phyloP scores from a whole-genome alignment of 2,113 vertebrate species.

The Progne subis region DNA sequence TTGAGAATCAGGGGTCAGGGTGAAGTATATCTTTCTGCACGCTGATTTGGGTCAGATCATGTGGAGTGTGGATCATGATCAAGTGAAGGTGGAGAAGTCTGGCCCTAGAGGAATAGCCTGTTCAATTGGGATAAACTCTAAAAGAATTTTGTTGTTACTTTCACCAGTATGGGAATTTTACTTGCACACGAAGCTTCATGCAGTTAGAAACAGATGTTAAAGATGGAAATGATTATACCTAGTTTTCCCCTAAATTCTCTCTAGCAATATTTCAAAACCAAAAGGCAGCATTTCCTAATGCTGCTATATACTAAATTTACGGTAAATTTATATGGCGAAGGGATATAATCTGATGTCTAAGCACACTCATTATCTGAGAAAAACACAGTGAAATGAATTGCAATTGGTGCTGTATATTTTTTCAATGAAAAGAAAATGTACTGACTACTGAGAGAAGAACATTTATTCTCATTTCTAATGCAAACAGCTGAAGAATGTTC shows the following conservation, averaged over 20 bases:
- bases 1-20: not conserved
- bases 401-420: not conserved
- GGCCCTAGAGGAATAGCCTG: not conserved
- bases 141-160: not conserved
- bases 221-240: slow-evolving; percentile 29
- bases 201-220: slow-evolving; percentile 49
- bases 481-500: not conserved
- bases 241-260: not conserved
- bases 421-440: not conserved
- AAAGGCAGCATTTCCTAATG: not conserved
- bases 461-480: not conserved
- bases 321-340: not conserved
- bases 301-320: not conserved
- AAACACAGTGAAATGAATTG: not conserved
- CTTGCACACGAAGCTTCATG: not conserved
- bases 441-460: not conserved
- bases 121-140: slow-evolving; percentile 12
- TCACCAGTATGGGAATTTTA: not conserved
- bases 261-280: not conserved
- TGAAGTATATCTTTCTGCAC: not conserved
- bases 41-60: not conserved
- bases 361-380: not conserved
- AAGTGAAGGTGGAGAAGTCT: not conserved
- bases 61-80: not conserved
- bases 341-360: not conserved